These are phyloP conservation scores for Lacerta bilineata DNA, from an alignment of 2,797 vertebrate species.

Conservation along the genomic window DNA sequence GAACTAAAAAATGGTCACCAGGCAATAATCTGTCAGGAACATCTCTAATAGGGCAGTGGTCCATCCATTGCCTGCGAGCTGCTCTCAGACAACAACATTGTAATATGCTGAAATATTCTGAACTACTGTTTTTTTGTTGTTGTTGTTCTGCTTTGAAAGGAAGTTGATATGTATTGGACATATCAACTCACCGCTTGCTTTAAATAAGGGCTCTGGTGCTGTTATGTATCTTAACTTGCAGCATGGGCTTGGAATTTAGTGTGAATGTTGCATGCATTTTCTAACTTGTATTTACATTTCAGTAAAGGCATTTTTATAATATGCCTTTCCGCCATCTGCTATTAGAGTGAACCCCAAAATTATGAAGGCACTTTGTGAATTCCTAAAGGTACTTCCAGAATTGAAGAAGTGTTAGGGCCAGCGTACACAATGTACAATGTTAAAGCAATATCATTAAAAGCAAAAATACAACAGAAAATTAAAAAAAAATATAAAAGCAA, in stretches of 20 bases:
- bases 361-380: neutral
- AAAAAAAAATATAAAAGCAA: no score
- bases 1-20: neutral
- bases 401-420: neutral
- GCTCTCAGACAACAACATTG: conserved; percentile 4
- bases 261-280: conserved; percentile 40
- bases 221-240: conserved; percentile 37
- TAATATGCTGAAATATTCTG: neutral
- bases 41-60: conserved; percentile 17
- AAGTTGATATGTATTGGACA: conserved; percentile 38
- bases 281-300: conserved; percentile 56
- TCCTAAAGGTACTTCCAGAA: neutral
- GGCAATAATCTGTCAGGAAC: conserved; percentile 9
- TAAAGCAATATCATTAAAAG: no score
- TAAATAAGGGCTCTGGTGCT: conserved; percentile 47
- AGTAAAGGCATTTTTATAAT: conserved; percentile 37
- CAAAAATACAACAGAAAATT: no score
- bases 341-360: conserved; percentile 62
- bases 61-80: conserved; percentile 31
- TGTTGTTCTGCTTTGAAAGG: neutral
- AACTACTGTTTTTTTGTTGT: neutral
- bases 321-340: conserved; percentile 65
- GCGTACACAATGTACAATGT: neutral
- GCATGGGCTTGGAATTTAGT: conserved; percentile 46
- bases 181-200: conserved; percentile 27